phyloP scores from a whole-genome alignment of 2,888 invertebrate species.

The Priocnemis perturbator region DNA sequence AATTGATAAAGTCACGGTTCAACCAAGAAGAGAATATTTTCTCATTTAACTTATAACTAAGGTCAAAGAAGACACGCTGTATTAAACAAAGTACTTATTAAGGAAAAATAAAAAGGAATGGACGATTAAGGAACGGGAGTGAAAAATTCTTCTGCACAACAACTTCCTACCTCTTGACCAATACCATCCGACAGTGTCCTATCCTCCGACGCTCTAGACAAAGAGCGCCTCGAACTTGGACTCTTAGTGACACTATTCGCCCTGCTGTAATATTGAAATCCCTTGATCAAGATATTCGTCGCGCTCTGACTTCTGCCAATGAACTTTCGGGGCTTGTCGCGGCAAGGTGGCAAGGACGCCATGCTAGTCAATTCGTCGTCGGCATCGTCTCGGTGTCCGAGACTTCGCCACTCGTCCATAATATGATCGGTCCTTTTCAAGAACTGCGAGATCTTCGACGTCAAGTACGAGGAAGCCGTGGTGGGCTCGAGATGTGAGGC shows the following conservation, averaged over 20 bases:
- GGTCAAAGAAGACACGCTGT: no score
- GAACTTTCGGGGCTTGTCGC: conserved; percentile 40
- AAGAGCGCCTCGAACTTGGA: conserved; percentile 56
- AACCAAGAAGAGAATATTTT: no score
- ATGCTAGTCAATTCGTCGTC: conserved; percentile 61
- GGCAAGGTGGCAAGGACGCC: conserved; percentile 30
- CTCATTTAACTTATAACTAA: no score
- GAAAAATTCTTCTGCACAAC: no score
- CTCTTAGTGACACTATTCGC: conserved; percentile 70
- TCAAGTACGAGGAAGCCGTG: conserved; percentile 86
- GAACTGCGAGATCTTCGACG: conserved; percentile 87
- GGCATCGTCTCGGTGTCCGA: conserved; percentile 80
- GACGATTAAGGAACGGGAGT: no score
- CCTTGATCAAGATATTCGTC: conserved; percentile 89
- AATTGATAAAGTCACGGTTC: no score
- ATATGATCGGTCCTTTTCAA: conserved; percentile 90
- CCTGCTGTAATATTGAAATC: conserved; percentile 82
- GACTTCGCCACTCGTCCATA: conserved; percentile 89
- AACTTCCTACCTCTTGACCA: conserved; percentile 42
- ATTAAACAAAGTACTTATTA: no score
- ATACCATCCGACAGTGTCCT: conserved; percentile 65
- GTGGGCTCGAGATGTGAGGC: conserved; percentile 87
- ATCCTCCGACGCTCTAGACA: conserved; percentile 62
- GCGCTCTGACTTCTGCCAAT: conserved; percentile 80
- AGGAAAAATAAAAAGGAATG: no score